Percentiles rank a stretch among this genome's conserved stretches.
Conservation (phyloP, 2,797 vertebrate species). For the Psittacula echo region DNA sequence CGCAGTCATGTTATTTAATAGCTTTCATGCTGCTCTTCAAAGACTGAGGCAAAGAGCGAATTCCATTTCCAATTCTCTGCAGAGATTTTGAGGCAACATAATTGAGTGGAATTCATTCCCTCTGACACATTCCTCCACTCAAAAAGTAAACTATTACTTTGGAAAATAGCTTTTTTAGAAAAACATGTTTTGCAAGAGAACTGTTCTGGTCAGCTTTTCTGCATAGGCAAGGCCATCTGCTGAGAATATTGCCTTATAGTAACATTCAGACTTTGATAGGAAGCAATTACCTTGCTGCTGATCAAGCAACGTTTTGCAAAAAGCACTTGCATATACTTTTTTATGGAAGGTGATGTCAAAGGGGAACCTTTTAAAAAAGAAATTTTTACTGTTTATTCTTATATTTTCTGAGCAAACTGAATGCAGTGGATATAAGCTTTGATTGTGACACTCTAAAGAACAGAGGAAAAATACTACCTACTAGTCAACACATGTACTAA, state of each 20-base stretch:
- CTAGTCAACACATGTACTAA: not conserved
- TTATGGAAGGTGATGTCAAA: not conserved
- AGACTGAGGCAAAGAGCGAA: not conserved
- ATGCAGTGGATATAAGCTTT: not conserved
- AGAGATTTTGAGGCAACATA: not conserved
- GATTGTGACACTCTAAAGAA: not conserved
- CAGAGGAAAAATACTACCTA: not conserved
- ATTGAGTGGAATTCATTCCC: not conserved
- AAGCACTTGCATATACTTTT: not conserved
- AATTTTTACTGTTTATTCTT: not conserved
- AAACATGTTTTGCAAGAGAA: not conserved
- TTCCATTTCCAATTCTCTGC: not conserved
- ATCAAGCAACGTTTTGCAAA: not conserved
- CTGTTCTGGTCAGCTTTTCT: constrained; percentile 4
- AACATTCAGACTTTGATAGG: not conserved
- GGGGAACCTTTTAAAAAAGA: not conserved
- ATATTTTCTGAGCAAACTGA: not conserved
- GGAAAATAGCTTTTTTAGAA: not conserved
- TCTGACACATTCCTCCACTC: not conserved
- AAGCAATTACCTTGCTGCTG: not conserved
- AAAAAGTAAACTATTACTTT: not conserved
- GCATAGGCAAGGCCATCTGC: not conserved
- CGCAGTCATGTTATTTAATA: not conserved
- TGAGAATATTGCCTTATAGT: not conserved
- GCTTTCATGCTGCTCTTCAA: not conserved